A percentile compares a stretch with the other conserved stretches of the same genome.
Evolutionary conservation across 2,113 vertebrate species (phyloP).

Genomic region (Manacus vitellinus): DNA sequence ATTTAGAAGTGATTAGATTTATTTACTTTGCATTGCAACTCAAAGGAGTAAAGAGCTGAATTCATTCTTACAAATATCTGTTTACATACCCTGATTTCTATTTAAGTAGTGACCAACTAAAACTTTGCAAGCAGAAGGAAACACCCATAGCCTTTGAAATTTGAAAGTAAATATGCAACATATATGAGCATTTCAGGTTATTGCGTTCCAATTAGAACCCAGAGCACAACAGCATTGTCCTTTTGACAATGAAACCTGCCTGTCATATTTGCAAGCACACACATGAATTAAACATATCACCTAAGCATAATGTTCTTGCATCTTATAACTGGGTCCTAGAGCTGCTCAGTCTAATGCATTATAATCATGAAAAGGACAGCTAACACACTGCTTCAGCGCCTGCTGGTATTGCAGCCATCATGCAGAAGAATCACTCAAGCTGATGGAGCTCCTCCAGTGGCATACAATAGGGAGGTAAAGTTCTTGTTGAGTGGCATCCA

Average conservation of each 20-base stretch:
- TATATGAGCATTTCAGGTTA: neutral
- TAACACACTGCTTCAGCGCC: neutral
- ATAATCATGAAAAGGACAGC: neutral
- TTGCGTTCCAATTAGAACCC: neutral
- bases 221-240: neutral
- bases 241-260: constrained; percentile 40
- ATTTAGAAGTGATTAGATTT: constrained; percentile 44
- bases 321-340: neutral
- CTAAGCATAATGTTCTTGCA: constrained; percentile 1
- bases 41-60: neutral
- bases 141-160: constrained; percentile 4
- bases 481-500: neutral
- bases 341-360: neutral
- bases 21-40: constrained; percentile 20
- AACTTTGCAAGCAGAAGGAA: neutral
- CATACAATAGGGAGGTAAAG: neutral
- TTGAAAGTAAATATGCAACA: neutral
- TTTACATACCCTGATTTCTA: constrained; percentile 25
- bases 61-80: constrained; percentile 15
- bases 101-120: constrained; percentile 50
- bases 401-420: neutral
- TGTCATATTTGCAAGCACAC: neutral
- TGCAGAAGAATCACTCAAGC: neutral
- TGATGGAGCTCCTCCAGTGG: neutral
- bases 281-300: constrained; percentile 41